phyloP scores from a whole-genome alignment of 2,888 invertebrate species.

The Synanthedon tipuliformis region DNA sequence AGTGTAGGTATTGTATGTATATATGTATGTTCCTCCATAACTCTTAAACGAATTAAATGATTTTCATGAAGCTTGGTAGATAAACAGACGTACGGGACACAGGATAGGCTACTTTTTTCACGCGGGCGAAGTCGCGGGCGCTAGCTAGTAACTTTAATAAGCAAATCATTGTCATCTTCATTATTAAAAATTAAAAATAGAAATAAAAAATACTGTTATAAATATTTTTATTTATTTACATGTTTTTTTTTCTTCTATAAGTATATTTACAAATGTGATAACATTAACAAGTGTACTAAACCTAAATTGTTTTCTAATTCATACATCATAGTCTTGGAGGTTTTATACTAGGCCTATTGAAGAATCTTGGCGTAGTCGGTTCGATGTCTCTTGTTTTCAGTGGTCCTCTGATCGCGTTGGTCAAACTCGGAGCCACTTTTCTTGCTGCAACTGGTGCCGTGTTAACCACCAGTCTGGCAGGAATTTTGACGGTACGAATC shows the following conservation, averaged over 20 bases:
- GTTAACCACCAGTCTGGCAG: conserved; percentile 23
- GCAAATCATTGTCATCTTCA: too few species aligned
- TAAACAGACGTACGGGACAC: too few species aligned
- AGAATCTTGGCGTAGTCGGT: conserved; percentile 42
- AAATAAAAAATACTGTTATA: conserved; percentile 2
- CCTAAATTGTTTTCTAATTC: conserved; percentile 3
- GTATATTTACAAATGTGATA: conserved; percentile 7
- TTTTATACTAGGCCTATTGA: conserved; percentile 31
- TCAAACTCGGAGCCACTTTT: conserved; percentile 12
- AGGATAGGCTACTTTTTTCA: too few species aligned
- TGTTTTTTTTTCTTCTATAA: too few species aligned
- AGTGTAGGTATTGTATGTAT: too few species aligned
- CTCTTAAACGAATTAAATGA: too few species aligned
- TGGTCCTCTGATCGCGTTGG: conserved; percentile 19
- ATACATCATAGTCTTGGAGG: conserved; percentile 34
- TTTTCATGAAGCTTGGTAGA: too few species aligned
- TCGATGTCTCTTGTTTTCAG: conserved; percentile 33
- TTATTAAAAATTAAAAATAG: neutral
- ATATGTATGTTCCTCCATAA: too few species aligned
- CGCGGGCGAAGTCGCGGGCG: too few species aligned
- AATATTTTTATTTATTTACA: conserved; percentile 2
- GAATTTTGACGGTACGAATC: conserved; percentile 23
- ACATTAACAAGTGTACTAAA: conserved; percentile 34
- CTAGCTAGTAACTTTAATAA: too few species aligned
- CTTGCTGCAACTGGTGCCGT: conserved; percentile 19